Evolutionary conservation across 2,888 invertebrate genomes (phyloP).

Genomic region (Thera obeliscata): DNA sequence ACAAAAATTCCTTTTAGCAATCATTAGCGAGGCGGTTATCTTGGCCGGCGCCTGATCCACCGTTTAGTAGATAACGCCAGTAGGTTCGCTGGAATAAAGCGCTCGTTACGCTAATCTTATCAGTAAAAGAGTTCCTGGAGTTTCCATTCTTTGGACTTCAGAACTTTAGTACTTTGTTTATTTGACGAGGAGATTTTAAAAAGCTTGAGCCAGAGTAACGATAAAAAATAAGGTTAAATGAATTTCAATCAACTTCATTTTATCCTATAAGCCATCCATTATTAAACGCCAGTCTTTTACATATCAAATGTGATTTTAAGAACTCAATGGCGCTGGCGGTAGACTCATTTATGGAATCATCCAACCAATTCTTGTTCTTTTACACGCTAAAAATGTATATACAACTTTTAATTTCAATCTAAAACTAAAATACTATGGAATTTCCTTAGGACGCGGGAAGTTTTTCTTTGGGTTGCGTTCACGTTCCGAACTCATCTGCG

Average conservation of each 20-base stretch:
- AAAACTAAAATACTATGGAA: constrained; percentile 40
- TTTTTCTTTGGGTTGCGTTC: constrained; percentile 64
- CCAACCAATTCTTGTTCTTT: no score
- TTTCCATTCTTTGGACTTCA: constrained; percentile 21
- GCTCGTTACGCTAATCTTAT: constrained; percentile 47
- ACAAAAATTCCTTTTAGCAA: constrained; percentile 28
- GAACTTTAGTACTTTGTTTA: constrained; percentile 10
- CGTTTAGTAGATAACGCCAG: constrained; percentile 43
- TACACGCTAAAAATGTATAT: no score
- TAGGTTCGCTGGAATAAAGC: constrained; percentile 39
- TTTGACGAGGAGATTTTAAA: not conserved
- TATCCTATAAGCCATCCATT: no score
- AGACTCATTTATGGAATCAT: no score
- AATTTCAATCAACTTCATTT: no score
- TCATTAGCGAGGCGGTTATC: constrained; percentile 33
- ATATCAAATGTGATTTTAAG: no score
- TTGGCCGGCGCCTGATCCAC: constrained; percentile 39
- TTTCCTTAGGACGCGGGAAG: constrained; percentile 57
- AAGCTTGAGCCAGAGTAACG: not conserved
- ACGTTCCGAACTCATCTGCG: constrained; percentile 70
- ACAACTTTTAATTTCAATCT: constrained; percentile 46
- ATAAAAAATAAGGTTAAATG: no score
- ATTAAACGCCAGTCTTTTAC: no score
- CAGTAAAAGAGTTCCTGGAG: constrained; percentile 38
- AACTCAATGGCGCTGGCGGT: no score